Evolutionary conservation across 2,797 vertebrate species (phyloP), one percentile per base, ranked within the genome.

Genomic region (Fundulus diaphanus): DNA sequence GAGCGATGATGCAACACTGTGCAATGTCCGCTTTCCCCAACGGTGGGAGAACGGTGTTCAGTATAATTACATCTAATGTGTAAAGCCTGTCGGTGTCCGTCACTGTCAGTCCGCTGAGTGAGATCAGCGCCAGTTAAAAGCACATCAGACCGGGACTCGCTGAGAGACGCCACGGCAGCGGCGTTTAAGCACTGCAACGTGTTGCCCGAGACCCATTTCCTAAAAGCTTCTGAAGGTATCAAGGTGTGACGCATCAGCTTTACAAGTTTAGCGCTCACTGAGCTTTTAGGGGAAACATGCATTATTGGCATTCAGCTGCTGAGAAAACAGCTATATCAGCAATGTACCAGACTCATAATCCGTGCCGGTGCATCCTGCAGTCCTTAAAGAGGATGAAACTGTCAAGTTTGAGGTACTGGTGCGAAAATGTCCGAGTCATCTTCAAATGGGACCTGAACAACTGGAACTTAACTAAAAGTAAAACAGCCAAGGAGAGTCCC

Each of bases 241-340:
- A 37, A 68, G 42, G 37, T 37, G 24, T 71, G 68, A 88, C 68
- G 79, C 80, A 65, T 78, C 79, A 65, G 52, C 49, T 72, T 72
- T 46, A 74, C 61, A 69, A 66, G 63, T 66, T 74, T 63, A 51
- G 67, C 35, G 74, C 68, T 73, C 18, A 22, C 51, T 66, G 65
- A 44, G n/a, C 68, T n/a, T 76, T 48, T 16, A 11, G 37, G 71
- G 15, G 67, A 56, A 24, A 73, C 33, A 61, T 35, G 56, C 66
- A 56, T 63, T 61, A 71, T 0, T 52, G 46, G 63, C 29, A n/a
- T 33, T 59, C 40, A 49, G 42, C 63, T 7, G 3, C 46, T 70
- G 29, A 73, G 72, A 31, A 52, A 61, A 29, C 33, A 72, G 75
- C 67, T 44, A 2, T 24, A 44, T 81, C 78, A 68, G 70, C 70